These are phyloP conservation scores for Odontophorus gujanensis DNA, from an alignment of 2,113 vertebrate species.

Conservation along the genomic window DNA sequence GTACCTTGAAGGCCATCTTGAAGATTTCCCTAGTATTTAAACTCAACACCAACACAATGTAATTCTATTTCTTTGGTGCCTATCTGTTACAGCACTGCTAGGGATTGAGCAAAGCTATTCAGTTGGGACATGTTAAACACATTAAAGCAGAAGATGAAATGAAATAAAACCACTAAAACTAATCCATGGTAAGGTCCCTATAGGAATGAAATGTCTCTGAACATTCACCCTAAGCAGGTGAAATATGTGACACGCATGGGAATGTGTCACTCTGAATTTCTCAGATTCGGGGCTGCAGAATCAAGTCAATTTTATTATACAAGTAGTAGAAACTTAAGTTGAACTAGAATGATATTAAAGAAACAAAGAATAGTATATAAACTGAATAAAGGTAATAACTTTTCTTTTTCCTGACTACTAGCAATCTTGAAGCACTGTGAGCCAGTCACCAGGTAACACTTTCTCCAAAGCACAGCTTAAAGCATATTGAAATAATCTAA, in stretches of 20 bases:
- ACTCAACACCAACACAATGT: constrained; percentile 21
- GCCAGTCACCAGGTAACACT: background rate
- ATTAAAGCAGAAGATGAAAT: constrained; percentile 52
- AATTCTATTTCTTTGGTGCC: constrained; percentile 43
- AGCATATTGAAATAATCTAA: constrained; percentile 37
- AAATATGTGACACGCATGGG: background rate
- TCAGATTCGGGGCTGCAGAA: constrained; percentile 7
- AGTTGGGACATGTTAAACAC: constrained; percentile 38
- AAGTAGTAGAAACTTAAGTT: background rate
- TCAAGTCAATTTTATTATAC: background rate
- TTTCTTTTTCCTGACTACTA: background rate
- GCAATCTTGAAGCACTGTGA: background rate
- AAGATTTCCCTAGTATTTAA: constrained; percentile 35
- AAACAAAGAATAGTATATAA: background rate
- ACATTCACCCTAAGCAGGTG: background rate
- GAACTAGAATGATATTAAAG: background rate
- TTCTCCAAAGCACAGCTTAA: background rate
- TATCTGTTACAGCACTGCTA: constrained; percentile 11
- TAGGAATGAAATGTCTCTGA: constrained; percentile 1
- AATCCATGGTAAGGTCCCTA: background rate
- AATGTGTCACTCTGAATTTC: background rate
- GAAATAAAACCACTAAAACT: constrained; percentile 30
- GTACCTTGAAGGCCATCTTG: background rate
- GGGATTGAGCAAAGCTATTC: constrained; percentile 3
- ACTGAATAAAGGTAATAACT: background rate